phyloP scores from a whole-genome alignment of 2,113 vertebrate genomes.

The Cyprinodon brontotheroides region DNA sequence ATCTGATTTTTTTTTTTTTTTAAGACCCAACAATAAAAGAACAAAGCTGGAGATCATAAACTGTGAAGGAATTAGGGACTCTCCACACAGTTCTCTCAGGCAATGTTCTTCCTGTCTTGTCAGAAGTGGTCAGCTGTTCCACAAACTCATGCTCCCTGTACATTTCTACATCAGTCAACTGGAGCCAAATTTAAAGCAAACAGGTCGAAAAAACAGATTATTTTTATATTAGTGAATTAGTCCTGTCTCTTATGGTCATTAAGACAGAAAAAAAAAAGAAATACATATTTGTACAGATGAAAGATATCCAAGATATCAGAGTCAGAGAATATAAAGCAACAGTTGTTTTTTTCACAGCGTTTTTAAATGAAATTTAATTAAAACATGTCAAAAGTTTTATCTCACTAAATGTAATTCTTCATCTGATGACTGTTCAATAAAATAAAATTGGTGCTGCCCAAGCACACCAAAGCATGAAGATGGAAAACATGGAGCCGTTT shows the following conservation, averaged over 20 bases:
- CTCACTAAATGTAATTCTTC: neutral
- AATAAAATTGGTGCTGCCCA: too few species aligned
- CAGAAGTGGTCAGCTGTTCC: slow-evolving; percentile 66
- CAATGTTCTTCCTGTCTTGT: slow-evolving; percentile 54
- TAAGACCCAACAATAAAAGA: slow-evolving; percentile 34
- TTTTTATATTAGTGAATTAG: slow-evolving; percentile 1
- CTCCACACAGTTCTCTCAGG: slow-evolving; percentile 42
- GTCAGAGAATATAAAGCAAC: neutral
- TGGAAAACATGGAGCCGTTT: too few species aligned
- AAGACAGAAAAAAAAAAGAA: neutral
- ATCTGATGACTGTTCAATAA: too few species aligned
- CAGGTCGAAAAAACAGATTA: slow-evolving; percentile 31
- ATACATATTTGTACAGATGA: neutral
- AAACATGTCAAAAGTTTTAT: neutral
- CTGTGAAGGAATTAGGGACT: slow-evolving; percentile 46
- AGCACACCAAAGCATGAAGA: too few species aligned
- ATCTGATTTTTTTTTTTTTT: slow-evolving; percentile 2
- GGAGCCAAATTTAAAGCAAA: slow-evolving; percentile 43
- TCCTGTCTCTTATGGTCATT: neutral
- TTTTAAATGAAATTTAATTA: too few species aligned
- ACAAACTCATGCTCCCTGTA: slow-evolving; percentile 45
- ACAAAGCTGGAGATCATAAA: slow-evolving; percentile 35
- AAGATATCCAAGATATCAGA: neutral
- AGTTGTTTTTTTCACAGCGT: neutral
- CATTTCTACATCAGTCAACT: slow-evolving; percentile 54